Percentiles rank a stretch among this genome's conserved stretches.
Evolutionary conservation across 2,888 invertebrate genomes (phyloP).

Genomic region (Laothoe populi): DNA sequence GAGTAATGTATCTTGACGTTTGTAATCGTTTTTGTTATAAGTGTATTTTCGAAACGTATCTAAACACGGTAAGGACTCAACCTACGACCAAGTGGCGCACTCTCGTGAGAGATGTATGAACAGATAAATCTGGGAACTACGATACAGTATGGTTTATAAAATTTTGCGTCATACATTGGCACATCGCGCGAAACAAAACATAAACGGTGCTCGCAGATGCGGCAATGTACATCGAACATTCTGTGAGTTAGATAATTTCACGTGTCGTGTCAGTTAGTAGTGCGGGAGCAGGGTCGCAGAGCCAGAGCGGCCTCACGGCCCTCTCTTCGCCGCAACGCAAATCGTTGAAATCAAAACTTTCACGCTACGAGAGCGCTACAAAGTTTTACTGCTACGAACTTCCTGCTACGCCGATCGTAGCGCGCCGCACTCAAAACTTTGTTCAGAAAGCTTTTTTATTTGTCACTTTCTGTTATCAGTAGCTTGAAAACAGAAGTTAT

Average conservation of each 20-base stretch:
- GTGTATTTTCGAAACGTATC: conserved; percentile 67
- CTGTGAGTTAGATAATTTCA: conserved; percentile 39
- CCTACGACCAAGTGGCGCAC: conserved; percentile 80
- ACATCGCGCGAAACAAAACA: conserved; percentile 23
- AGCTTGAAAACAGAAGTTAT: conserved; percentile 66
- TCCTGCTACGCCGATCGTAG: conserved; percentile 82
- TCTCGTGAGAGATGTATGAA: conserved; percentile 81
- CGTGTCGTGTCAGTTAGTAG: conserved; percentile 35
- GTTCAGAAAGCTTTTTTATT: conserved; percentile 82
- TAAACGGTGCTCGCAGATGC: neutral
- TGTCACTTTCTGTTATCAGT: conserved; percentile 81
- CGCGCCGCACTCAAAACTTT: conserved; percentile 82
- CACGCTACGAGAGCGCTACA: conserved; percentile 84
- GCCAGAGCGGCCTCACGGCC: conserved; percentile 79
- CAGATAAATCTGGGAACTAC: conserved; percentile 70
- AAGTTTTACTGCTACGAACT: conserved; percentile 85
- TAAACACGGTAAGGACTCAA: conserved; percentile 75
- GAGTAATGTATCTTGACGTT: conserved; percentile 66
- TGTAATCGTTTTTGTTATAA: conserved; percentile 56
- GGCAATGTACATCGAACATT: conserved; percentile 46
- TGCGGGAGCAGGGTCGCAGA: conserved; percentile 68
- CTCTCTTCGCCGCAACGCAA: conserved; percentile 81
- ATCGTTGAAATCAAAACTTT: conserved; percentile 85
- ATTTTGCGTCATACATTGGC: conserved; percentile 53
- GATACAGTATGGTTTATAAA: conserved; percentile 35